phyloP scores from a whole-genome alignment of 2,113 vertebrate species.

The Bothrops jararaca region DNA sequence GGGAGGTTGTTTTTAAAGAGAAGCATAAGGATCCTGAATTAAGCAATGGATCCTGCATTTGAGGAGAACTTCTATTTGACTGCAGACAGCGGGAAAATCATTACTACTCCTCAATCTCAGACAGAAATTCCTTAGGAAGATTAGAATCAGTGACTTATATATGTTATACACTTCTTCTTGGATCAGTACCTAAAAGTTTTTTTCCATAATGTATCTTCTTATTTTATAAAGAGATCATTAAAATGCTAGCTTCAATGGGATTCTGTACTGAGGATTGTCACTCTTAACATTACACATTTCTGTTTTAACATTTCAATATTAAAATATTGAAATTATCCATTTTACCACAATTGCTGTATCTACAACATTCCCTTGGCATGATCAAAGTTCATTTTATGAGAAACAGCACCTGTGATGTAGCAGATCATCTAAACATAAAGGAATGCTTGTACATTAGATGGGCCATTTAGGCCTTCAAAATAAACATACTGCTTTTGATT shows the following conservation, averaged over 20 bases:
- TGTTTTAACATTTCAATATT: not conserved
- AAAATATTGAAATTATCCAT: not conserved
- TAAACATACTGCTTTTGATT: not conserved
- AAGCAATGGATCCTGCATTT: not conserved
- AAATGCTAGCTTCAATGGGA: not conserved
- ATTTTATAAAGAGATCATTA: not conserved
- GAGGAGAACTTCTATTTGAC: not conserved
- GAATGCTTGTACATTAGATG: not conserved
- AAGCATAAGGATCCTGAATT: not conserved
- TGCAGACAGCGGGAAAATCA: not conserved
- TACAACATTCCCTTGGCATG: not conserved
- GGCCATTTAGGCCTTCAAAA: not conserved
- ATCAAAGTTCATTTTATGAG: not conserved
- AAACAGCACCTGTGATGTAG: slow-evolving; percentile 12
- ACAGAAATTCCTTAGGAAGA: not conserved
- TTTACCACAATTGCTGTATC: not conserved
- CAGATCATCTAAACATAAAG: not conserved
- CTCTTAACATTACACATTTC: not conserved
- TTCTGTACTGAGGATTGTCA: not conserved
- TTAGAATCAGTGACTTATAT: not conserved
- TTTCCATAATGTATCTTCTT: not conserved
- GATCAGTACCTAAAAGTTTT: not conserved
- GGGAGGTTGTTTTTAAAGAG: not conserved
- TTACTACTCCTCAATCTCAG: not conserved
- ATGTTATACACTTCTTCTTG: not conserved